Percentiles rank a stretch among this genome's conserved stretches.
These are phyloP conservation scores for Marmota monax DNA, from an alignment of 2,113 vertebrate species.

Conservation along the genomic window DNA sequence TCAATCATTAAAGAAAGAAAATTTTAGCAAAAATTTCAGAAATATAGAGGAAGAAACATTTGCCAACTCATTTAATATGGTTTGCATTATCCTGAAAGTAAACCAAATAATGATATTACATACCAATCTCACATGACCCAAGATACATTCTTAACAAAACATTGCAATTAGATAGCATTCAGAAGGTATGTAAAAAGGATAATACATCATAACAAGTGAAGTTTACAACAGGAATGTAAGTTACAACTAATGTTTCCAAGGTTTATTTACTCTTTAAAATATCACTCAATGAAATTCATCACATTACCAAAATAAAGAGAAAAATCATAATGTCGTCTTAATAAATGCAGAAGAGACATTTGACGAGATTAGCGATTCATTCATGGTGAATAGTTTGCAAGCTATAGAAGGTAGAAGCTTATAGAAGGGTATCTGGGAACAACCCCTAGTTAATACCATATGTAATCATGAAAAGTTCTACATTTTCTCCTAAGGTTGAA, in stretches of 20 bases:
- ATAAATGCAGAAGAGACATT: background rate
- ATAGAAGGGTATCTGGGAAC: background rate
- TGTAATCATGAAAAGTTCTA: background rate
- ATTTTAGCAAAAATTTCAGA: background rate
- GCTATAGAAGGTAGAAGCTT: background rate
- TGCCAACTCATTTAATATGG: background rate
- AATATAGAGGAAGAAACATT: background rate
- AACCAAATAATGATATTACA: background rate
- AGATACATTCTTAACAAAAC: background rate
- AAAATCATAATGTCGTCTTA: background rate
- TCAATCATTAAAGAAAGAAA: background rate
- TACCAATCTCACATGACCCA: background rate
- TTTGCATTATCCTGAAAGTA: background rate
- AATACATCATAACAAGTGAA: background rate
- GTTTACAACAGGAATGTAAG: background rate
- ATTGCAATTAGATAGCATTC: background rate
- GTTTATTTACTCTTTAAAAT: background rate
- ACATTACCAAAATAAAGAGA: slow-evolving; percentile 14
- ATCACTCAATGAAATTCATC: background rate
- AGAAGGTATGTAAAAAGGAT: background rate
- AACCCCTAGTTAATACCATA: background rate
- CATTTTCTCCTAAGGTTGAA: background rate
- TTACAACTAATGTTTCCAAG: background rate
- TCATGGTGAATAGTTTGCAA: background rate
- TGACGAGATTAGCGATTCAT: background rate